Percentiles rank a stretch among this genome's conserved stretches.
Conservation (phyloP, 2,113 vertebrate genomes). For the Clarias magur region DNA sequence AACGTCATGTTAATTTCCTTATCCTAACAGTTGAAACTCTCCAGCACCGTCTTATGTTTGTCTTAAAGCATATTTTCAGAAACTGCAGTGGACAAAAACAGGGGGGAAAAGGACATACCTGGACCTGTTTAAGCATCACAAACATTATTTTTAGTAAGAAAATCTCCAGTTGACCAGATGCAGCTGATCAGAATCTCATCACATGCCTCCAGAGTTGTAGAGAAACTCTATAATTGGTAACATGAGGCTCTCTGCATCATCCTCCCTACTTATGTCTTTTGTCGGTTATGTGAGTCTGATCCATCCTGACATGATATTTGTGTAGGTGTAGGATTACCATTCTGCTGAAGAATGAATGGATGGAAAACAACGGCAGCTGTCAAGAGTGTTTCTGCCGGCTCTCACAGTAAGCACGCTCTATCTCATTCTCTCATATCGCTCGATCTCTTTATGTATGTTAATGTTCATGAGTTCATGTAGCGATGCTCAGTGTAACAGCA, state of each 20-base stretch:
- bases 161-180: constrained; percentile 10
- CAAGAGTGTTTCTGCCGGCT: constrained; percentile 18
- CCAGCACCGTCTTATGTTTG: neutral
- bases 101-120: neutral
- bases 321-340: constrained; percentile 21
- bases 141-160: neutral
- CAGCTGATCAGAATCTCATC: constrained; percentile 6
- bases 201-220: constrained; percentile 27
- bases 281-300: constrained; percentile 35
- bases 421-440: neutral
- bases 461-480: neutral
- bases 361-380: constrained; percentile 24
- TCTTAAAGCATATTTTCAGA: neutral
- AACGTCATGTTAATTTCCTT: neutral
- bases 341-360: constrained; percentile 21
- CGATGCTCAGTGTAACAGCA: neutral
- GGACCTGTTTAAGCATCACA: neutral
- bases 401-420: neutral
- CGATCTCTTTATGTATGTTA: neutral
- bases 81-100: neutral
- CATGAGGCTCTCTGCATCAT: constrained; percentile 39
- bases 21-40: neutral
- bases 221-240: constrained; percentile 30
- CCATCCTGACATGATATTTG: constrained; percentile 28
- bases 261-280: constrained; percentile 20